Evolutionary conservation across 2,888 invertebrate species (phyloP).

Genomic region (Napeogenes sylphis): DNA sequence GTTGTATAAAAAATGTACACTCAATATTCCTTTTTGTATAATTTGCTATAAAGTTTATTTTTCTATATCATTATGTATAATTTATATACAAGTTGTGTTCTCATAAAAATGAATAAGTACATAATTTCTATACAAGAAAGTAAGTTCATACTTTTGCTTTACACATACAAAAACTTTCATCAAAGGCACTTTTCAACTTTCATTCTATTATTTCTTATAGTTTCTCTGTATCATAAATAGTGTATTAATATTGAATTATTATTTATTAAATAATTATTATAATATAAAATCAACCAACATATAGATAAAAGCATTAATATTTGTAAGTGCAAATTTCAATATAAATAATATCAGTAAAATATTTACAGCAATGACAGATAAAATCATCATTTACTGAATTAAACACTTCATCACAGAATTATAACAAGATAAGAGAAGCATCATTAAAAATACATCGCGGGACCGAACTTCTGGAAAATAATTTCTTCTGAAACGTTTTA

Average conservation of each 20-base stretch:
- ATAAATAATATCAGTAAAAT: no score
- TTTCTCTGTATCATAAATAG: no score
- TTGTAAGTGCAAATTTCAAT: no score
- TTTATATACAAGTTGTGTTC: background rate
- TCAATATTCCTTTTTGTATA: constrained; percentile 31
- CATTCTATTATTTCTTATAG: no score
- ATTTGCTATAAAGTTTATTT: constrained; percentile 27
- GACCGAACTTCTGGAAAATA: constrained; percentile 37
- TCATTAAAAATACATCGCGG: constrained; percentile 54
- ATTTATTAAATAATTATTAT: no score
- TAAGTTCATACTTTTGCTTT: constrained; percentile 4
- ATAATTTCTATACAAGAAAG: background rate
- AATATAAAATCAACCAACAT: no score
- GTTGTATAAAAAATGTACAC: constrained; percentile 36
- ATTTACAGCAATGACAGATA: no score
- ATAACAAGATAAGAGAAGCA: constrained; percentile 58
- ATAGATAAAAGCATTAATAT: no score
- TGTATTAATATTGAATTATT: no score
- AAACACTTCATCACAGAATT: constrained; percentile 44
- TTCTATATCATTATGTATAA: background rate
- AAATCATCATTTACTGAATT: constrained; percentile 12
- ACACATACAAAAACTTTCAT: background rate
- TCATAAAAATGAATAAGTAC: background rate
- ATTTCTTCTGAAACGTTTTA: no score
- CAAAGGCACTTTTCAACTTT: constrained; percentile 7